Conservation (phyloP, 2,113 vertebrate species). For the Corythornis cristatus region DNA sequence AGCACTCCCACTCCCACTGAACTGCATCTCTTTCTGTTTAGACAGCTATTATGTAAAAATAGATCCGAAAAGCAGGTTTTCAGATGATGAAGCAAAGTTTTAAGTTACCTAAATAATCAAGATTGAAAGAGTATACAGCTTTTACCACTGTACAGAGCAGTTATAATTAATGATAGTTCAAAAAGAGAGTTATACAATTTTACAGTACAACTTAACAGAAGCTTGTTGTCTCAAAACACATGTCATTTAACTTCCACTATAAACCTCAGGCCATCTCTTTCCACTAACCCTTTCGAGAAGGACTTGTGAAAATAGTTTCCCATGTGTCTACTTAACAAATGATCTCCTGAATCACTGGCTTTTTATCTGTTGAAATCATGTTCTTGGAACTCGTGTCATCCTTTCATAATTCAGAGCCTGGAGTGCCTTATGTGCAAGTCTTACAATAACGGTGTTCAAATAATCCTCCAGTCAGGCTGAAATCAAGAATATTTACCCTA, state of each 20-base stretch:
- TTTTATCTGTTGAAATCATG: not conserved
- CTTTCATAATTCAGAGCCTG: not conserved
- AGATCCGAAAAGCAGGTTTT: not conserved
- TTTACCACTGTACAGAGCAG: not conserved
- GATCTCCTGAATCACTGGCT: not conserved
- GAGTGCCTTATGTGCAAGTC: rapidly evolving
- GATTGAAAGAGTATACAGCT: not conserved
- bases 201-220: not conserved
- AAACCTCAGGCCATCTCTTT: not conserved
- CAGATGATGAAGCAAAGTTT: not conserved
- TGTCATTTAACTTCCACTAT: not conserved
- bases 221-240: not conserved
- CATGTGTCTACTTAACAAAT: not conserved
- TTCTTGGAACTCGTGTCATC: not conserved
- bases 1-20: not conserved
- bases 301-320: not conserved
- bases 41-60: not conserved
- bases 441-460: not conserved
- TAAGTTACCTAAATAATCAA: not conserved
- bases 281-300: not conserved
- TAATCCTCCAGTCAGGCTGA: not conserved
- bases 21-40: not conserved
- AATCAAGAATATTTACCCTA: not conserved
- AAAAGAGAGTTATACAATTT: not conserved
- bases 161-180: not conserved